These are phyloP conservation scores for Campylorhamphus procurvoides DNA, from an alignment of 2,113 vertebrate genomes.

Conservation along the genomic window DNA sequence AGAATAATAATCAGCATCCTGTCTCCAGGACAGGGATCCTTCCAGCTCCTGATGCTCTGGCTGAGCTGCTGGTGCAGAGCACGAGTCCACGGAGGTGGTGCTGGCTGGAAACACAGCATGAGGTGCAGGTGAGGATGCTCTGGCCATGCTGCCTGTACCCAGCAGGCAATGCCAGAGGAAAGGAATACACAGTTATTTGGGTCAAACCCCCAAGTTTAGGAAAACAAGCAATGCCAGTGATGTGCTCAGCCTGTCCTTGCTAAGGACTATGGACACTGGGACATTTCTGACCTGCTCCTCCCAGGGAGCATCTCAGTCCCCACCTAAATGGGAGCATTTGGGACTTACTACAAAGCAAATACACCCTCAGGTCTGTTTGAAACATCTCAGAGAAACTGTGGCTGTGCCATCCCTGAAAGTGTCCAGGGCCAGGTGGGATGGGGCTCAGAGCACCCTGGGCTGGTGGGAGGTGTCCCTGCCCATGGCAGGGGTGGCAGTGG, in stretches of 20 bases:
- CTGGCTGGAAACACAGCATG: accelerated
- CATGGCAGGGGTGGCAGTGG: too few species aligned
- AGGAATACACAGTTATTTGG: accelerated
- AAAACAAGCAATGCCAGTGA: accelerated
- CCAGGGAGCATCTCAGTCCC: neutral
- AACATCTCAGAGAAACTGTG: neutral
- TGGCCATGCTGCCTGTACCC: accelerated
- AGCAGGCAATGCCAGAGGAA: neutral
- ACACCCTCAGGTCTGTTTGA: neutral
- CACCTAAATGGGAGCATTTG: neutral
- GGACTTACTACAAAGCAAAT: accelerated
- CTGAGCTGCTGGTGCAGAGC: neutral
- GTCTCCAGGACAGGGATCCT: accelerated
- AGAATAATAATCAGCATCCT: neutral
- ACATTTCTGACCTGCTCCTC: accelerated
- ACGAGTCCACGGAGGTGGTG: accelerated
- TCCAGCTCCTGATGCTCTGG: neutral
- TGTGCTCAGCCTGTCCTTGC: neutral
- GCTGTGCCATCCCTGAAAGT: neutral
- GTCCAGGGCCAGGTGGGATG: neutral
- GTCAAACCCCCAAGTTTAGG: accelerated
- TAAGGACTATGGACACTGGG: accelerated
- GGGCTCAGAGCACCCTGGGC: too few species aligned
- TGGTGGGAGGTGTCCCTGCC: too few species aligned
- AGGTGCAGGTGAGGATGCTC: neutral